Base-by-base conservation (phyloP, 1,140 invertebrate species). In the Polyergus mexicanus region DNA sequence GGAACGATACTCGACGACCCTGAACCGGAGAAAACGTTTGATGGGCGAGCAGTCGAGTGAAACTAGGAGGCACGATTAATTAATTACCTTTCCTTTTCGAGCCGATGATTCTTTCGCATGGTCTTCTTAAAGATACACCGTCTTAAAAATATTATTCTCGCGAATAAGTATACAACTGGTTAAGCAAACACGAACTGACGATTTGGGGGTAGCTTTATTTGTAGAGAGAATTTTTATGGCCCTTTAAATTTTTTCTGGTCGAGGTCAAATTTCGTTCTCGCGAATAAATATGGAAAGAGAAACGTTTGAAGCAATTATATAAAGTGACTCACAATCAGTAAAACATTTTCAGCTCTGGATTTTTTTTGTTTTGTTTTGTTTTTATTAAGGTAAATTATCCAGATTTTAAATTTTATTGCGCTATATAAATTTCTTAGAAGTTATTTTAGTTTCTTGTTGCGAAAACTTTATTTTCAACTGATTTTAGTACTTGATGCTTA, bases 11-110 rank as follows among this genome's bases (percentile, higher is more conserved):
- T 58, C 77, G 65, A 38, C 89, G 88, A 90, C 87, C 90, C 89
- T 91, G 89, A 90, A 90, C 84, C 86, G 89, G 84, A 90, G 89
- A 87, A 89, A 91, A 90, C 85, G 87, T 83, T 87, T 75, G 84
- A 86, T 72, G 83, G 84, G 78, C 84, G 87, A 90, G 83, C 89
- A 77, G 62, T 41, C 41, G 78, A 88, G 89, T 80, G 89, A 91
- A 86, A 91, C 89, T 41, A 38, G 65, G 88, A 85, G 84, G 74
- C 77, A 75, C 89, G 88, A 56, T 86, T 90, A 90, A 90, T 90
- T 90, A 90, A 58, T 72, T 84, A 86, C 86, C 89, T 90, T 88
- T 90, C 88, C 35, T 90, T 90, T 86, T 90, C 89, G 84, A 72
- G 38, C 65, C 74, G 60, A 58, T 72, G 58, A 75, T 32, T 69